Evolutionary conservation across 2,797 vertebrate genomes (phyloP), one percentile per base, ranked within the genome.

Genomic region (Falco naumanni): DNA sequence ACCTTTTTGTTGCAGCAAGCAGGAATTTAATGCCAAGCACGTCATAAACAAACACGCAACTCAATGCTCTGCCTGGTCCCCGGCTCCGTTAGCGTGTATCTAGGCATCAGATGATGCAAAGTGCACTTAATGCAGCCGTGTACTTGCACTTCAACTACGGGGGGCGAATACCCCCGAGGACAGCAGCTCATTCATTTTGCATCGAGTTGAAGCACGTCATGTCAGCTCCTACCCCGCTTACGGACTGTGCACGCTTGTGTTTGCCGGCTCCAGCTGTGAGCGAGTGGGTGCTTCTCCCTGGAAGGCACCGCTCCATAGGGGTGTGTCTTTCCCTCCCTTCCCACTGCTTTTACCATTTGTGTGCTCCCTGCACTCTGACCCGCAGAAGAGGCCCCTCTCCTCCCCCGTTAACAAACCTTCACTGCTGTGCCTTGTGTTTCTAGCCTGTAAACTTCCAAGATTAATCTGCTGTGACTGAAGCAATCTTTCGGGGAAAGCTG

Each of bases 181-280:
- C 69, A 87, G 95, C 97, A 43, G 97, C 97, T 98, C 97, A 98
- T 97, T 97, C 97, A 97, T 98, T 96, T 95, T 93, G 97, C 97
- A 98, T 95, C 68, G 94, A 90, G 96, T 76, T 93, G 96, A 92
- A 94, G 90, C 82, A 53, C 83, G 93, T 20, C 72, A 45, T 57
- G 71, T 39, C 92, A 89, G 91, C 95, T 94, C 94, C 79, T 88
- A 50, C 86, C 43, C 95, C 92, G 59, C 92, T 19, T 33, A 43
- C 34, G 10, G 84, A n/a, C 95, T 45, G 48, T 68, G 86, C 87
- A 10, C 0, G 51, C 72, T 10, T 68, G 77, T 95, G 97, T 39
- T 50, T 7, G 84, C 66, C 2, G 9, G 87, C 84, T 82, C 85
- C 90, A 96, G 96, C 95, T 78, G 94, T 2, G 63, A 81, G 87